A percentile compares a stretch with the other conserved stretches of the same genome.
Evolutionary conservation across 2,113 vertebrate genomes (phyloP).

Genomic region (Salvelinus alpinus): DNA sequence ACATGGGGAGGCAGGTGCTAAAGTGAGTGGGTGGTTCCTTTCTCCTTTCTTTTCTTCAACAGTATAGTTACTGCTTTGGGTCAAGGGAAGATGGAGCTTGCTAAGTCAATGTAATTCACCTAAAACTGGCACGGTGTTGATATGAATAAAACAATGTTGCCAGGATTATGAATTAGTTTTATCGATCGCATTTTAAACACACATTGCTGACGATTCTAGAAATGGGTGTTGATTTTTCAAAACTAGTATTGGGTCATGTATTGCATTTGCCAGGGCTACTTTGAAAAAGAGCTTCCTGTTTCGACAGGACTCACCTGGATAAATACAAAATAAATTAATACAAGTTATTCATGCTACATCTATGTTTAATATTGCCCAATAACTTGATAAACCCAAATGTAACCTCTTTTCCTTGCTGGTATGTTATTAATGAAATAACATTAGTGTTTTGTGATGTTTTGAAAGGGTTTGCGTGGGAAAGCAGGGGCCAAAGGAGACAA

Average conservation of each 20-base stretch:
- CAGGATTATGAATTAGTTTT: not conserved
- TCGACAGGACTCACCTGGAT: not conserved
- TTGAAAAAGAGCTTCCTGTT: too few relatives aligned
- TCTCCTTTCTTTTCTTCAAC: not conserved
- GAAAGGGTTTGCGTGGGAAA: constrained; percentile 84
- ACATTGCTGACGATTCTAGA: not conserved
- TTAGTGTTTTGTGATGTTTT: constrained; percentile 12
- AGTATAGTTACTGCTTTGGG: not conserved
- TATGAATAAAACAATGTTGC: not conserved
- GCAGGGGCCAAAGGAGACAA: constrained; percentile 81
- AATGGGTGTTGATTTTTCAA: too few relatives aligned
- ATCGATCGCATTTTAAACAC: not conserved
- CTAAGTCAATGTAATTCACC: not conserved
- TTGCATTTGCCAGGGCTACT: too few relatives aligned
- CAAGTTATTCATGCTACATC: not conserved
- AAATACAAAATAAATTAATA: not conserved
- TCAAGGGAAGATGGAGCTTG: not conserved
- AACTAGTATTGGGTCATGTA: too few relatives aligned
- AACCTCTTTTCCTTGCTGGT: constrained; percentile 24
- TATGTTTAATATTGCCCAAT: not conserved
- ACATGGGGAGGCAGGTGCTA: constrained; percentile 72
- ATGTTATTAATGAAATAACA: not conserved
- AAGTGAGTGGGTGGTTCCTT: constrained; percentile 67
- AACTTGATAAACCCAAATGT: constrained; percentile 14
- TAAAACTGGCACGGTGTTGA: not conserved